Percentiles rank a stretch among this genome's conserved stretches.
Conservation (phyloP, 2,797 vertebrate species). For the Sebastes vulpes region DNA sequence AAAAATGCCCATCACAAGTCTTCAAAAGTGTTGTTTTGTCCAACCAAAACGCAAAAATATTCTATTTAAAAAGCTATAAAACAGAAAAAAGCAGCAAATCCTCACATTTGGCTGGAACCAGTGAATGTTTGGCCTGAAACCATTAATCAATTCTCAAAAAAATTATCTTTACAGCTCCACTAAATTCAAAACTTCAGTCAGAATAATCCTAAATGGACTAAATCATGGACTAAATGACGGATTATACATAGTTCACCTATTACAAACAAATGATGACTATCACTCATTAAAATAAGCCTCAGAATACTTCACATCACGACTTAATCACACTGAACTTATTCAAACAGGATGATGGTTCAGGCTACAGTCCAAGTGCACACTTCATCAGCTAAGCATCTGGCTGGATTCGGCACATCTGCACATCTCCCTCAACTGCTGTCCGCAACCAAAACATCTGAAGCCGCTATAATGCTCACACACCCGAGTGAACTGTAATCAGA, state of each 20-base stretch:
- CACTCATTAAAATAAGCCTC: not conserved
- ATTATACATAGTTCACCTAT: not conserved
- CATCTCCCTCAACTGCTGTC: conserved; percentile 1
- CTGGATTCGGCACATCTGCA: conserved; percentile 16
- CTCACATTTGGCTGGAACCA: not conserved
- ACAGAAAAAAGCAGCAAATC: not conserved
- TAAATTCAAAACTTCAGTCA: not conserved
- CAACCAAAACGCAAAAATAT: not conserved
- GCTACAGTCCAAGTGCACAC: not conserved
- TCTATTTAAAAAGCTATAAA: not conserved
- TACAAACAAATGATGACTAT: not conserved
- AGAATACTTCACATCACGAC: not conserved
- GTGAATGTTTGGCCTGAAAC: not conserved
- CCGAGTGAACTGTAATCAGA: conserved; percentile 14
- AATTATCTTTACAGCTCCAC: not conserved
- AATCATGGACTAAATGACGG: not conserved
- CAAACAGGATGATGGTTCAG: not conserved
- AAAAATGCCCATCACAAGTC: fast-evolving
- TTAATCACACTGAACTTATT: not conserved
- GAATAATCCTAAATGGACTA: not conserved
- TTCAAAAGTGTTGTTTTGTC: not conserved
- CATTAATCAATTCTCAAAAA: not conserved
- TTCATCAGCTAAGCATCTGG: conserved; percentile 18
- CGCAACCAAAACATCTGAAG: conserved; percentile 37
- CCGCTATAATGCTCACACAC: conserved; percentile 16